A percentile compares a stretch with the other conserved stretches of the same genome.
Conservation (phyloP, 2,113 vertebrate genomes). For the Microcebus murinus region DNA sequence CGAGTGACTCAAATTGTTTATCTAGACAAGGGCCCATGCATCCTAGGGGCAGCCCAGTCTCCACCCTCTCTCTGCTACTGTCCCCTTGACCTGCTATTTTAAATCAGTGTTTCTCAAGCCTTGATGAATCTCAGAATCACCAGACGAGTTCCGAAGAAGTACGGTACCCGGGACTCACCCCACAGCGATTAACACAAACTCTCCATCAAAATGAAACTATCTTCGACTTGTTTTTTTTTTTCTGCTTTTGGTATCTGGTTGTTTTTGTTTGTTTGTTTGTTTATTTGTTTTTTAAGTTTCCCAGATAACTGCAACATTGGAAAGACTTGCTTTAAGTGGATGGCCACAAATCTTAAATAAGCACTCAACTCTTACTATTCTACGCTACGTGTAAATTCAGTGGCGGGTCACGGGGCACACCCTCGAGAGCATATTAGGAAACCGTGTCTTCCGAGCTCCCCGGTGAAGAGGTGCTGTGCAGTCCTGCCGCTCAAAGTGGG, state of each 20-base stretch:
- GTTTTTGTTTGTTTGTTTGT: not conserved
- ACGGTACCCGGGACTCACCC: not conserved
- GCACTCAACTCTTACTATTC: not conserved
- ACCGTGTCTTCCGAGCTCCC: not conserved
- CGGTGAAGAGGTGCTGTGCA: not conserved
- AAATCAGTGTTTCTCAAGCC: not conserved
- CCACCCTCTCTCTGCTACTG: not conserved
- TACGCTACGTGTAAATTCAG: not conserved
- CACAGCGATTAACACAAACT: not conserved
- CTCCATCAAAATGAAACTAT: not conserved
- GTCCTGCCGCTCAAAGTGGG: not conserved
- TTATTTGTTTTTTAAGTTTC: not conserved
- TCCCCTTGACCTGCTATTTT: constrained; percentile 40
- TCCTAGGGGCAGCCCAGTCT: not conserved
- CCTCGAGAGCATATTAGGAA: not conserved
- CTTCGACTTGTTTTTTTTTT: not conserved
- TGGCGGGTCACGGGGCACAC: not conserved
- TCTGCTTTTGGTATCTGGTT: not conserved
- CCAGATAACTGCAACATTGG: not conserved
- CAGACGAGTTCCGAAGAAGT: not conserved
- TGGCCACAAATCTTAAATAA: not conserved
- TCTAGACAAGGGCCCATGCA: not conserved
- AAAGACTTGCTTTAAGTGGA: not conserved
- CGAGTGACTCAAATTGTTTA: constrained; percentile 11
- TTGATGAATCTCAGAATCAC: not conserved